A percentile compares a stretch with the other conserved stretches of the same genome.
phyloP scores from a whole-genome alignment of 2,888 invertebrate genomes.

The Eupithecia subfuscata region DNA sequence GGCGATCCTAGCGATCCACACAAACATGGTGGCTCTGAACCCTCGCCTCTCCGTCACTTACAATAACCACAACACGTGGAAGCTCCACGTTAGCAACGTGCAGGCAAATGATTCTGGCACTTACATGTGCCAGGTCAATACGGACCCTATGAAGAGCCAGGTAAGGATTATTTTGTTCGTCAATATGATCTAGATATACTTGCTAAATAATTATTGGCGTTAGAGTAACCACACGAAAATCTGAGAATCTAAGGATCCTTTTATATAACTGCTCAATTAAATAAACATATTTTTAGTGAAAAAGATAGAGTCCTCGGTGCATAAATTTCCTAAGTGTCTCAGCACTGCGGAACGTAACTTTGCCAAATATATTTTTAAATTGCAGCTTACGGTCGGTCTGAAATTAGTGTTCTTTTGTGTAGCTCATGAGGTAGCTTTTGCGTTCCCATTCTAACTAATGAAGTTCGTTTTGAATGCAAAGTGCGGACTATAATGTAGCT shows the following conservation, averaged over 20 bases:
- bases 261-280: not conserved
- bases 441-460: constrained; percentile 37
- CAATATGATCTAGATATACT: not conserved
- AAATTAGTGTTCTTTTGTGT: constrained; percentile 33
- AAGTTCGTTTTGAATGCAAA: constrained; percentile 41
- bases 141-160: constrained; percentile 95
- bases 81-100: constrained; percentile 94
- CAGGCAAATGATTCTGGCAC: constrained; percentile 96
- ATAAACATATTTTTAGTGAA: not conserved
- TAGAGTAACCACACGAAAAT: not conserved
- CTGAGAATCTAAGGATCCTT: not conserved
- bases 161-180: constrained; percentile 70
- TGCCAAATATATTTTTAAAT: constrained; percentile 29
- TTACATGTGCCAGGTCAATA: constrained; percentile 97
- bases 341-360: constrained; percentile 21
- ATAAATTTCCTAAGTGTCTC: constrained; percentile 15
- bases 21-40: constrained; percentile 95
- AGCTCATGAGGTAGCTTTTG: constrained; percentile 35
- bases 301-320: not conserved
- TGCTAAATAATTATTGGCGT: not conserved
- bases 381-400: constrained; percentile 19
- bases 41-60: constrained; percentile 93
- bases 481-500: constrained; percentile 37
- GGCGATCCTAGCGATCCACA: constrained; percentile 94
- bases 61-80: constrained; percentile 97